A percentile compares a stretch with the other conserved stretches of the same genome.
These are phyloP conservation scores for Amblyornis subalaris DNA, from an alignment of 2,113 vertebrate genomes.

Conservation along the genomic window DNA sequence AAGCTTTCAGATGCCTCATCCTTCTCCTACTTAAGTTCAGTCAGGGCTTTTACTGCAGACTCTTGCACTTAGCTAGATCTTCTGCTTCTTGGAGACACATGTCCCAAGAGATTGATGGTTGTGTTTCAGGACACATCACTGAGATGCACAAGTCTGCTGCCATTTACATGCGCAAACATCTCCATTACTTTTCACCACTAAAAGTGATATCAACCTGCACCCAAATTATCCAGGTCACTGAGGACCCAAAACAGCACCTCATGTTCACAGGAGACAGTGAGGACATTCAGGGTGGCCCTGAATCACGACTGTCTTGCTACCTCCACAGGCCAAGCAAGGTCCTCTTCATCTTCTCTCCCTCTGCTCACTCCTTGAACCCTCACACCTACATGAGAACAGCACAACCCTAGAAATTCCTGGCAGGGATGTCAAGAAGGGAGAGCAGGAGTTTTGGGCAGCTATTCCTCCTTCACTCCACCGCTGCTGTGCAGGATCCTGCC, in stretches of 20 bases:
- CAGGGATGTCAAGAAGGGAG: background rate
- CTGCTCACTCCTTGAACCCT: background rate
- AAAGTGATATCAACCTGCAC: background rate
- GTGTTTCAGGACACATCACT: background rate
- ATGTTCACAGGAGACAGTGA: rapidly evolving
- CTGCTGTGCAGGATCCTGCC: background rate
- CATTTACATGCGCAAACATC: background rate
- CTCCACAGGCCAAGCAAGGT: rapidly evolving
- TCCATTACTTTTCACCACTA: background rate
- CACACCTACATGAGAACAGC: background rate
- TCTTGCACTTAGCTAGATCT: background rate
- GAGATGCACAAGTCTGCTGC: background rate
- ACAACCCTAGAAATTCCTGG: background rate
- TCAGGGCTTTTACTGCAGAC: background rate
- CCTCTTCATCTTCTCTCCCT: background rate
- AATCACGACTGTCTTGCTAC: rapidly evolving
- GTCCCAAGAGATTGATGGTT: background rate
- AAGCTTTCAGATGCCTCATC: background rate
- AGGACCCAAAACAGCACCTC: background rate
- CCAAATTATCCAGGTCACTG: background rate
- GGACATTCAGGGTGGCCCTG: background rate
- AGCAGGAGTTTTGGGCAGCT: background rate
- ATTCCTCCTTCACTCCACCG: background rate
- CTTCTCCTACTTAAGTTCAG: background rate
- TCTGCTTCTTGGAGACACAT: background rate